Conservation (phyloP, 2,113 vertebrate genomes). For the Copsychus sechellarum region DNA sequence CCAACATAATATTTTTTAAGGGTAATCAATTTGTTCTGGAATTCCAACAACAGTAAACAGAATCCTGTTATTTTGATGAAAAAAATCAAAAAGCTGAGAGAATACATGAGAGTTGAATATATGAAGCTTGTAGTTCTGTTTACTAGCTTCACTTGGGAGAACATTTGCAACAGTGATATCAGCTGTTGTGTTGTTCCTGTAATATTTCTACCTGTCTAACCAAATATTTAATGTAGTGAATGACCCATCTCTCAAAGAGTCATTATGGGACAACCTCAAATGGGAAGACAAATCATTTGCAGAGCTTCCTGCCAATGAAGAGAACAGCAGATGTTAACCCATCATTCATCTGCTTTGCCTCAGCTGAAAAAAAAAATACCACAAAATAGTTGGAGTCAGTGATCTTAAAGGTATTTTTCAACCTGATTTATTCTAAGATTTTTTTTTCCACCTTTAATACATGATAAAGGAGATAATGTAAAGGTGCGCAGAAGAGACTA, state of each 20-base stretch:
- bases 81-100: neutral
- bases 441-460: neutral
- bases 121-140: neutral
- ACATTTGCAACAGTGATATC: neutral
- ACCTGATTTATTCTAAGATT: neutral
- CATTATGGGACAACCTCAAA: neutral
- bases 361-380: neutral
- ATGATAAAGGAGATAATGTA: neutral
- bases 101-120: neutral
- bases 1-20: neutral
- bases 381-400: neutral
- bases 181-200: neutral
- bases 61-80: neutral
- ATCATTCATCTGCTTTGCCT: neutral
- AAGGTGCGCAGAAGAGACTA: neutral
- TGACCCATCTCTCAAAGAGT: neutral
- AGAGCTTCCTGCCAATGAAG: neutral
- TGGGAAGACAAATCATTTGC: neutral
- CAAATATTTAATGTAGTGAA: neutral
- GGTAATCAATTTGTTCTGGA: neutral
- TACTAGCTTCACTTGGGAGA: neutral
- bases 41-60: neutral
- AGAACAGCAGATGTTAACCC: neutral
- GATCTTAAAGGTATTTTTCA: neutral
- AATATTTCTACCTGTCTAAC: neutral